Conservation (phyloP, 2,888 invertebrate species). For the Megamerina dolium region DNA sequence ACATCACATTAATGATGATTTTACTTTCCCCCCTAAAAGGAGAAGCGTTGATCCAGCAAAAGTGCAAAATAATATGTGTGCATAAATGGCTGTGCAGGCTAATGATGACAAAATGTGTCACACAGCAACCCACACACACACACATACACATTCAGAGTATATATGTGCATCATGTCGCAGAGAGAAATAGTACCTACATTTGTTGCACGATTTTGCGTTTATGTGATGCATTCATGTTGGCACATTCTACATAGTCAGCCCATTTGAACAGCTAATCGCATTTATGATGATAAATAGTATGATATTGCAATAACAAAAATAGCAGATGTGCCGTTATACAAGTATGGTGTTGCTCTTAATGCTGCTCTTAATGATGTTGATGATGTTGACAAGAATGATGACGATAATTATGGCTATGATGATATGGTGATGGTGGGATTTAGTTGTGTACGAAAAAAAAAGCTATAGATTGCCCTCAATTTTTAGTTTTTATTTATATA, state of each 20-base stretch:
- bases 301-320: no score
- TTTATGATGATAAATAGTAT: constrained; percentile 41
- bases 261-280: no score
- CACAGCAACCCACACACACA: constrained; percentile 31
- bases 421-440: constrained; percentile 15
- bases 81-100: constrained; percentile 30
- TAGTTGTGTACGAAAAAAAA: no score
- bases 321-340: constrained; percentile 36
- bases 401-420: not conserved
- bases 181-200: no score
- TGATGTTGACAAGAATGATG: not conserved
- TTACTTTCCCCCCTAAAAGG: no score
- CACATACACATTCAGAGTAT: not conserved
- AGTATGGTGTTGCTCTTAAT: not conserved
- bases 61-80: no score
- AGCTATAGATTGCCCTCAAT: no score
- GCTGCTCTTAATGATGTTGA: not conserved
- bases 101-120: constrained; percentile 44
- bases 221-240: constrained; percentile 1
- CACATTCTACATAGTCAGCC: no score
- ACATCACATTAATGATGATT: no score
- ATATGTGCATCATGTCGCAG: no score
- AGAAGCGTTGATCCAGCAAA: no score
- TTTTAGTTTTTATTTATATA: no score
- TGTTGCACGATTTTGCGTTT: not conserved